Percentiles rank a stretch among this genome's conserved stretches.
Evolutionary conservation across 2,888 invertebrate genomes (phyloP).

Genomic region (Pseudoips prasinana): DNA sequence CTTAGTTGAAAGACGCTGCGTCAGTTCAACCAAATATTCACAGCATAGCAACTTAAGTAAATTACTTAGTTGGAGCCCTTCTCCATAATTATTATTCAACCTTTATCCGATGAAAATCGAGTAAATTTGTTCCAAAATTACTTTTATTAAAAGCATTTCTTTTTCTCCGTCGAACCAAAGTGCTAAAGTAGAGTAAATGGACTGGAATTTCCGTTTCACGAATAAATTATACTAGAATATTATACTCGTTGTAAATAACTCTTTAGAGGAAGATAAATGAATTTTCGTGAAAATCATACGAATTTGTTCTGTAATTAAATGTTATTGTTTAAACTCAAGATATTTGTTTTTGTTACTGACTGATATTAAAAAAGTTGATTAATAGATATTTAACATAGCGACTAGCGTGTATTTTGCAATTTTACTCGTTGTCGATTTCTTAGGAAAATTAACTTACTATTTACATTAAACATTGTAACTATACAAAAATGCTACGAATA

Average conservation of each 20-base stretch:
- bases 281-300: slow-evolving; percentile 13
- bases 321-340: too few relatives aligned
- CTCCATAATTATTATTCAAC: slow-evolving; percentile 71
- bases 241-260: slow-evolving; percentile 53
- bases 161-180: slow-evolving; percentile 67
- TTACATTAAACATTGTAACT: too few relatives aligned
- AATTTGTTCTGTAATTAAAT: too few relatives aligned
- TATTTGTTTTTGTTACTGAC: too few relatives aligned
- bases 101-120: slow-evolving; percentile 68
- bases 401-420: too few relatives aligned
- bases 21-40: slow-evolving; percentile 6
- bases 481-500: too few relatives aligned
- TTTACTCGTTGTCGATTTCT: too few relatives aligned
- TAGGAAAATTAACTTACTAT: too few relatives aligned
- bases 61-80: slow-evolving; percentile 48
- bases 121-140: slow-evolving; percentile 73
- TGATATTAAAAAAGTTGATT: too few relatives aligned
- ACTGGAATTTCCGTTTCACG: slow-evolving; percentile 70
- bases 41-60: slow-evolving; percentile 57
- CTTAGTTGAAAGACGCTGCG: too few relatives aligned
- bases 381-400: too few relatives aligned
- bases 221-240: slow-evolving; percentile 69
- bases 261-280: slow-evolving; percentile 35
- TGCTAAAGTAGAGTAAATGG: slow-evolving; percentile 76
- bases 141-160: slow-evolving; percentile 78